These are phyloP conservation scores for Siderastrea siderea DNA, from an alignment of 92 coral and sea anemone species.

Conservation along the genomic window DNA sequence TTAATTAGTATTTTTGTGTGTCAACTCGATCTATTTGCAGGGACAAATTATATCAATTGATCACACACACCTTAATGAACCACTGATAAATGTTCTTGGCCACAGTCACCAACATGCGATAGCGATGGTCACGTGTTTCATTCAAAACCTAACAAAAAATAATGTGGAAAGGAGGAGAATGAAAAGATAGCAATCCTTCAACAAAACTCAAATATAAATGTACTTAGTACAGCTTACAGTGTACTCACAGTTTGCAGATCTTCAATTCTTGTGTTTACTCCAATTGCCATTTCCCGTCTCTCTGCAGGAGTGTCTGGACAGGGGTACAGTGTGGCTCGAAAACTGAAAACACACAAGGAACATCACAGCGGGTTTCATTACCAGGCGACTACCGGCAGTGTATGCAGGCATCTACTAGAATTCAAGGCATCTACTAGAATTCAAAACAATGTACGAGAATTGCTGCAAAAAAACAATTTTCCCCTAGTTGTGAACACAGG, in stretches of 20 bases:
- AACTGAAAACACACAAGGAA: no score
- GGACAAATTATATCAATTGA: no score
- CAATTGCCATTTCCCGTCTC: constrained; percentile 97
- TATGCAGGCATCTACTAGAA: no score
- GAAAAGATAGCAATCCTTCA: background rate
- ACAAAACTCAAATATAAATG: background rate
- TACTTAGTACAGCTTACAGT: background rate
- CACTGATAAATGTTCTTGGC: constrained; percentile 94
- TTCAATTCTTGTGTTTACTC: constrained; percentile 98
- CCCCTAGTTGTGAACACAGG: no score
- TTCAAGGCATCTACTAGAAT: no score
- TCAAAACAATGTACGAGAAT: no score
- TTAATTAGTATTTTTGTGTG: no score
- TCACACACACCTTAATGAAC: constrained; percentile 93
- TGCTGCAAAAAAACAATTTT: no score
- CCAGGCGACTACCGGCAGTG: no score
- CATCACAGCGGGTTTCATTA: no score
- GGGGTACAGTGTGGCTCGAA: constrained; percentile 97
- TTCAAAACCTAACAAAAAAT: constrained; percentile 80
- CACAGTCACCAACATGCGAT: constrained; percentile 90
- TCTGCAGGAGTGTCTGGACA: constrained; percentile 99
- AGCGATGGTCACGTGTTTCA: constrained; percentile 95
- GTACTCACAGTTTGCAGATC: constrained; percentile 93
- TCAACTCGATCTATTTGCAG: no score
- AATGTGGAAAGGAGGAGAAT: background rate